Base-by-base conservation (phyloP, 2,888 invertebrate genomes). In the Fragum whitleyi region DNA sequence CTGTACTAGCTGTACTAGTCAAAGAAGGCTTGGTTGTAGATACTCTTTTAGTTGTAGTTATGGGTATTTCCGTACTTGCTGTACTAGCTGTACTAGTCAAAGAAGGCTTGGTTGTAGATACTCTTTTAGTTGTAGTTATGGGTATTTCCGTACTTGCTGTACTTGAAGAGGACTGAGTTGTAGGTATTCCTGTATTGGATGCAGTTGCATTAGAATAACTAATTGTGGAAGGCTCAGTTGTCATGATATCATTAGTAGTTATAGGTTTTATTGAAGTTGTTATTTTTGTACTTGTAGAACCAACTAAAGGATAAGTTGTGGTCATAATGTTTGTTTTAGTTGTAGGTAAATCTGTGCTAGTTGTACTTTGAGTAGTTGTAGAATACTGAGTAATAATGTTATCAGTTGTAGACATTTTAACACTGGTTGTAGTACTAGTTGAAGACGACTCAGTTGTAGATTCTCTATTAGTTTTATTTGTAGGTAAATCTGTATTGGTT, bases 331-430 rank as follows among this genome's bases (percentile, higher is more conserved):
- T 29, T 14, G 55, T 21, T 53, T 53, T 67, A n/a, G 77, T 39
- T 26, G 67, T 53, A 39, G 77, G 36, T n/a, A n/a, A n/a, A 51
- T 32, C 16, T 32, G 76, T 70, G n/a, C 57, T 65, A 57, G 77
- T 55, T 11, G 77, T 29, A 19, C 47, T 51, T 5, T 39, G 16
- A 19, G 76, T 70, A 14, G 67, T 65, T 67, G 67, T 55, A 9
- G 77, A 19, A 62, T 57, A 3, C 21, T 51, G 16, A 29, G 76
- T 47, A n/a, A 55, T 19, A 23, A 19, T 32, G 36, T 23, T 36
- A 28, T 42, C 21, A 26, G 65, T 26, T 55, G 77, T 36, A 0
- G 70, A n/a, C 14, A 53, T 23, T 53, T 23, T n/a, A n/a, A 36
- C 9, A 21, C 71, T 36, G 1, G 76, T 28, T 23, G 71, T 42